phyloP scores from a whole-genome alignment of 1,140 invertebrate genomes.

The Littorina saxatilis region DNA sequence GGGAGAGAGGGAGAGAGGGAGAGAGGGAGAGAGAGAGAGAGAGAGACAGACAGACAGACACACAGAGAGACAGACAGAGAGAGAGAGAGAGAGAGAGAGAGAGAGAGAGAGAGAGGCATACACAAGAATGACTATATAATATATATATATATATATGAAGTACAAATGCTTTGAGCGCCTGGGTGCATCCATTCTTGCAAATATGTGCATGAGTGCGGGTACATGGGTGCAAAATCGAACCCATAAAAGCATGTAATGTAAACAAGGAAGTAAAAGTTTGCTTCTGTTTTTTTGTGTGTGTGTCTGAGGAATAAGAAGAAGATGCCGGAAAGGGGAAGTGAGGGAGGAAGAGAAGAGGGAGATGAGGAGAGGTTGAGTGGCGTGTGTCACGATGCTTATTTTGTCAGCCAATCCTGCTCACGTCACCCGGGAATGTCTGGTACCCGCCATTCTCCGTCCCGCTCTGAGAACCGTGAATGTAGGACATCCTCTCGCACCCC shows the following conservation, averaged over 20 bases:
- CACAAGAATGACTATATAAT: no score
- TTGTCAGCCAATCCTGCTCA: conserved; percentile 35
- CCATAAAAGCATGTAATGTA: no score
- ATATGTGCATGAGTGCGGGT: no score
- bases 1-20: neutral
- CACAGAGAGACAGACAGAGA: neutral
- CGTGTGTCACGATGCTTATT: conserved; percentile 38
- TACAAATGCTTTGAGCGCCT: no score
- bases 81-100: conserved; percentile 13
- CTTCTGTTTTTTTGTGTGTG: no score
- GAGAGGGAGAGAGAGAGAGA: conserved; percentile 3
- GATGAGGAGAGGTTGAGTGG: conserved; percentile 19
- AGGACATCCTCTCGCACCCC: no score
- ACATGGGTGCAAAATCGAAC: no score
- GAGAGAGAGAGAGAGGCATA: neutral
- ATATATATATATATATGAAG: no score
- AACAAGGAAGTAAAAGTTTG: no score
- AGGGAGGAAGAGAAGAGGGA: neutral
- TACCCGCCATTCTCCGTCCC: neutral
- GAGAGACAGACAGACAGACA: neutral
- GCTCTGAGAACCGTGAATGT: conserved; percentile 1
- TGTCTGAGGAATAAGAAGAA: neutral
- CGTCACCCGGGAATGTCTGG: conserved; percentile 29
- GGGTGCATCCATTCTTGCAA: no score
- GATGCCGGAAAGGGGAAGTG: neutral